Conservation (phyloP, 2,113 vertebrate species). For the Caranx ignobilis region DNA sequence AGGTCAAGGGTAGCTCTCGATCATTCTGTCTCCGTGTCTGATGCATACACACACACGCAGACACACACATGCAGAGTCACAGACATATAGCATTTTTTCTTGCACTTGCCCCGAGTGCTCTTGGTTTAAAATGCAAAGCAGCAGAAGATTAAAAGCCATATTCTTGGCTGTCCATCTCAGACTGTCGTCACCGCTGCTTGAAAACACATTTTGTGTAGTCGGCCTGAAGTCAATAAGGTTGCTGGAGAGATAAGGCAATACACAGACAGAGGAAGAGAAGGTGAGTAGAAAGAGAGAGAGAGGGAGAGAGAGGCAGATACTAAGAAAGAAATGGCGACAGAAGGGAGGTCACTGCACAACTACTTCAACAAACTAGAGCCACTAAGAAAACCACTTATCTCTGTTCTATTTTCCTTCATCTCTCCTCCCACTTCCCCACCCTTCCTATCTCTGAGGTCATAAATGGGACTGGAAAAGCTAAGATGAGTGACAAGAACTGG, state of each 20-base stretch:
- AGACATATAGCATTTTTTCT: slow-evolving; percentile 23
- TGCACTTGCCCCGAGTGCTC: slow-evolving; percentile 42
- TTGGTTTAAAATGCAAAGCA: slow-evolving; percentile 70
- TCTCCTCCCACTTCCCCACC: not conserved
- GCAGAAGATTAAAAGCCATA: slow-evolving; percentile 57
- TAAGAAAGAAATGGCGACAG: slow-evolving; percentile 1
- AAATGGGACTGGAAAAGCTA: slow-evolving; percentile 21
- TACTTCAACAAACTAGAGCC: slow-evolving; percentile 37
- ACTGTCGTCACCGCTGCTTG: slow-evolving; percentile 44
- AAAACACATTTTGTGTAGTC: slow-evolving; percentile 69
- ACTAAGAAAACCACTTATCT: slow-evolving; percentile 33
- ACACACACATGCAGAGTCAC: slow-evolving; percentile 8
- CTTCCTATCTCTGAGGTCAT: slow-evolving; percentile 28
- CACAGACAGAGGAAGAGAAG: slow-evolving; percentile 19
- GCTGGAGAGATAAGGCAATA: slow-evolving; percentile 53
- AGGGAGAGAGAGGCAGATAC: slow-evolving; percentile 15
- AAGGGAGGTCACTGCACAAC: slow-evolving; percentile 22
- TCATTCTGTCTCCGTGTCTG: slow-evolving; percentile 37
- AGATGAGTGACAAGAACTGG: not conserved
- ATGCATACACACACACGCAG: slow-evolving; percentile 8
- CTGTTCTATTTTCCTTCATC: slow-evolving; percentile 9
- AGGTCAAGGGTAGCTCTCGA: slow-evolving; percentile 66
- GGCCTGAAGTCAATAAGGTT: slow-evolving; percentile 66
- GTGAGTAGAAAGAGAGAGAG: slow-evolving; percentile 35
- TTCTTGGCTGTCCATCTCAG: slow-evolving; percentile 46